These are phyloP conservation scores for Dreissena rostriformis DNA, from an alignment of 1,140 invertebrate species.

Conservation along the genomic window DNA sequence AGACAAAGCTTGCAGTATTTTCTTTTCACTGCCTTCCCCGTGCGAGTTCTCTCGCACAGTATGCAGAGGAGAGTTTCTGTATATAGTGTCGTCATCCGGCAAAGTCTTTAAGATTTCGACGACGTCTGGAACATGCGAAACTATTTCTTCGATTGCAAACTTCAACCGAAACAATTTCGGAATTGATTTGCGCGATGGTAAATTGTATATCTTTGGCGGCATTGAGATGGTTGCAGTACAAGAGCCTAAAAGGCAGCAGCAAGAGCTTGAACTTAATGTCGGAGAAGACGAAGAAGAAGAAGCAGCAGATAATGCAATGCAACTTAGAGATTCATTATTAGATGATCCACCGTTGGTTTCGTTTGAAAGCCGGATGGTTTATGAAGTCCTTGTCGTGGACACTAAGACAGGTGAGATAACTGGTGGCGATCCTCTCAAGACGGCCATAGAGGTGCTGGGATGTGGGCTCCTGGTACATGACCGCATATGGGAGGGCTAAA, in stretches of 20 bases:
- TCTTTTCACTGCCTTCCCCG: slow-evolving; percentile 15
- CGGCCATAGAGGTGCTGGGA: no score
- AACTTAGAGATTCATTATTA: no score
- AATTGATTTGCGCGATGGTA: neutral
- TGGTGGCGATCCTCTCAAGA: no score
- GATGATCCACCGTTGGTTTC: no score
- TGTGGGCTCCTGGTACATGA: no score
- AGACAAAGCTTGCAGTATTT: slow-evolving; percentile 9
- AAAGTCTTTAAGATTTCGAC: slow-evolving; percentile 19
- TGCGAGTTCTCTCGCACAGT: slow-evolving; percentile 23
- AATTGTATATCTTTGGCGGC: slow-evolving; percentile 33
- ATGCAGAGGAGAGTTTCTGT: neutral
- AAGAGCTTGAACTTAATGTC: no score
- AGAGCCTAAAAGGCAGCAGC: neutral
- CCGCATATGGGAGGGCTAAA: no score
- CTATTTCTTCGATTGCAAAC: slow-evolving; percentile 15
- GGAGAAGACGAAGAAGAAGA: no score
- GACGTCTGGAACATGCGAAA: neutral
- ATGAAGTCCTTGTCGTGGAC: no score
- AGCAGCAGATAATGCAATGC: no score
- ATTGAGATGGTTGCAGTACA: neutral
- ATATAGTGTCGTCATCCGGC: slow-evolving; percentile 31
- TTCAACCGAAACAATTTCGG: slow-evolving; percentile 25
- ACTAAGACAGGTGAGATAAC: no score
- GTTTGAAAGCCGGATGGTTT: no score